phyloP scores from a whole-genome alignment of 2,797 vertebrate genomes.

The Sebastes cheni region DNA sequence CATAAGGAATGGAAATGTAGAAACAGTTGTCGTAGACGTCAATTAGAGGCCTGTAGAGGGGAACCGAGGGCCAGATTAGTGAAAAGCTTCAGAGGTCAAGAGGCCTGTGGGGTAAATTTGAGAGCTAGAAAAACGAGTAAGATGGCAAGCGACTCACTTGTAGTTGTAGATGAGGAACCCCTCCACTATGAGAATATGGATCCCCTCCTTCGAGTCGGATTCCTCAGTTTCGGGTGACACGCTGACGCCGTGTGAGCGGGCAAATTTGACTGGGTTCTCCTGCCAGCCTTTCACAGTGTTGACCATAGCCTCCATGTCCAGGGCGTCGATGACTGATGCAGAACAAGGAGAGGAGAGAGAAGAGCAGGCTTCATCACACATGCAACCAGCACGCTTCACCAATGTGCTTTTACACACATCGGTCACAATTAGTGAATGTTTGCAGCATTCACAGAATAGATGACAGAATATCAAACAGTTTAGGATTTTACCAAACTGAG shows the following conservation, averaged over 20 bases:
- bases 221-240: conserved; percentile 69
- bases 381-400: not conserved
- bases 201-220: conserved; percentile 68
- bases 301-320: conserved; percentile 97
- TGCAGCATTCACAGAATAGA: conserved; percentile 65
- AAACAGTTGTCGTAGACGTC: conserved; percentile 88
- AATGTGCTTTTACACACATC: conserved; percentile 60
- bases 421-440: conserved; percentile 63
- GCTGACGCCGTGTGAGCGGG: conserved; percentile 89
- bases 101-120: not conserved
- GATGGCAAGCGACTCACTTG: conserved; percentile 78
- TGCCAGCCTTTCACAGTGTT: conserved; percentile 92
- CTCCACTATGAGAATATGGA: conserved; percentile 92
- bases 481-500: conserved; percentile 69
- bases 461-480: conserved; percentile 49
- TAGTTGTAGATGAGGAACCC: conserved; percentile 97
- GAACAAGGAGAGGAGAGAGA: conserved; percentile 50
- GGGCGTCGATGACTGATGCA: conserved; percentile 85
- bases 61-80: conserved; percentile 26
- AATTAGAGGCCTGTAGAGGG: conserved; percentile 83
- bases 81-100: conserved; percentile 4
- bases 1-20: conserved; percentile 91
- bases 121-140: not conserved
- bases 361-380: conserved; percentile 56
- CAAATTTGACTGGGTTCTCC: conserved; percentile 92